Evolutionary conservation across 2,113 vertebrate species (phyloP).

Genomic region (Piprites chloris): DNA sequence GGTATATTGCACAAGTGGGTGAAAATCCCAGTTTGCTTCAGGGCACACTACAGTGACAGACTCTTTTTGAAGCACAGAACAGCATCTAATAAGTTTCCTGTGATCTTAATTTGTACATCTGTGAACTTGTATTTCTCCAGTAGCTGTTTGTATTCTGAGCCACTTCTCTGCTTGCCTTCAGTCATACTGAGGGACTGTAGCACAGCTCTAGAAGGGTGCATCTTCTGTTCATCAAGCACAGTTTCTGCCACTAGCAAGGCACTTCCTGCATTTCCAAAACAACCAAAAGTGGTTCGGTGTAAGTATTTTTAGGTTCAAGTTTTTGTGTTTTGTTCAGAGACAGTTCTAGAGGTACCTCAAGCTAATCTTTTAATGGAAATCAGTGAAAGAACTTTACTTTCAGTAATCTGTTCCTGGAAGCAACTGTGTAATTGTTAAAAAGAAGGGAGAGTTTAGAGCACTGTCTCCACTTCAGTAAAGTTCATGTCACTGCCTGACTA

Average conservation of each 20-base stretch:
- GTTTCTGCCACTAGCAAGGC: constrained; percentile 86
- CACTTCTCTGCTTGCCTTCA: constrained; percentile 82
- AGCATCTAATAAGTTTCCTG: constrained; percentile 79
- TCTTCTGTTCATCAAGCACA: constrained; percentile 79
- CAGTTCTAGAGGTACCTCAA: background rate
- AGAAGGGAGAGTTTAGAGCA: background rate
- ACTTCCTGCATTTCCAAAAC: constrained; percentile 72
- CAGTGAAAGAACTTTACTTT: background rate
- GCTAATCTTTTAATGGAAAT: background rate
- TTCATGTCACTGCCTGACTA: background rate
- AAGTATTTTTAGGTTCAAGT: background rate
- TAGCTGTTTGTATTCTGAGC: constrained; percentile 77
- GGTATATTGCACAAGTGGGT: background rate
- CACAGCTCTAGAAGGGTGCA: constrained; percentile 70
- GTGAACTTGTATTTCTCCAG: constrained; percentile 79
- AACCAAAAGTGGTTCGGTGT: constrained; percentile 7
- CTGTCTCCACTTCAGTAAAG: background rate
- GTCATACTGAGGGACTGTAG: constrained; percentile 87
- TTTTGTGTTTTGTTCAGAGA: background rate
- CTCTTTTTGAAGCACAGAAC: constrained; percentile 77
- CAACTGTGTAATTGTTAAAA: background rate
- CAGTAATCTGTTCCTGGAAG: background rate
- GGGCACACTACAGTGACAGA: background rate
- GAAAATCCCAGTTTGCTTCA: background rate
- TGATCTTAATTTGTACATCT: constrained; percentile 68